phyloP scores from a whole-genome alignment of 2,797 vertebrate genomes.

The Enteromius thamalakanensis region DNA sequence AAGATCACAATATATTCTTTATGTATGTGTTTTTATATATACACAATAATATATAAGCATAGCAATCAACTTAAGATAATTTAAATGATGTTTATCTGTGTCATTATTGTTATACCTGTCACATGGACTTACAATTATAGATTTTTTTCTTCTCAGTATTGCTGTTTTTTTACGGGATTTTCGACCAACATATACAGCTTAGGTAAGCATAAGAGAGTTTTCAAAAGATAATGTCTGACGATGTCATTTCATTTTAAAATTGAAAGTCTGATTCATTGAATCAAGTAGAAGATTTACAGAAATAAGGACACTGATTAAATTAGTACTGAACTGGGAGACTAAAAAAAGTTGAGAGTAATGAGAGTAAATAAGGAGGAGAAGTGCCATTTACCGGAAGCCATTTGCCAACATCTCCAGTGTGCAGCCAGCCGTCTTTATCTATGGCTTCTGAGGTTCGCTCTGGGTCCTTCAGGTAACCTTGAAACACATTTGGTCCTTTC shows the following conservation, averaged over 20 bases:
- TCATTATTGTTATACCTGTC: too few species aligned
- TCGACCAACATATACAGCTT: background rate
- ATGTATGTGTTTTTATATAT: too few species aligned
- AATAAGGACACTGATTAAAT: background rate
- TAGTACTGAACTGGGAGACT: background rate
- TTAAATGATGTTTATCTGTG: too few species aligned
- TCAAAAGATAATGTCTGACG: background rate
- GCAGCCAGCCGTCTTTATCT: conserved; percentile 93
- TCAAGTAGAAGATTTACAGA: background rate
- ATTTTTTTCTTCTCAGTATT: background rate
- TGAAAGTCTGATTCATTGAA: background rate
- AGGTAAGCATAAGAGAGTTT: background rate
- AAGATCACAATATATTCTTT: too few species aligned
- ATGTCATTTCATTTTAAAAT: conserved; percentile 5
- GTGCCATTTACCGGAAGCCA: conserved; percentile 89
- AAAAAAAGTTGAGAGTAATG: background rate
- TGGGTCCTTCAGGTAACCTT: conserved; percentile 91
- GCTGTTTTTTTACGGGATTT: background rate
- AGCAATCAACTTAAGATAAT: too few species aligned
- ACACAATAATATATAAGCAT: too few species aligned
- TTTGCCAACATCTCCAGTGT: conserved; percentile 95
- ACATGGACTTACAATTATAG: too few species aligned
- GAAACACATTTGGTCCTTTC: conserved; percentile 93
- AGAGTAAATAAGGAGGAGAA: background rate
- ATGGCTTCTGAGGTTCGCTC: conserved; percentile 89